A percentile compares a stretch with the other conserved stretches of the same genome.
Conservation (phyloP, 2,113 vertebrate species). For the Lepidothrix coronata region DNA sequence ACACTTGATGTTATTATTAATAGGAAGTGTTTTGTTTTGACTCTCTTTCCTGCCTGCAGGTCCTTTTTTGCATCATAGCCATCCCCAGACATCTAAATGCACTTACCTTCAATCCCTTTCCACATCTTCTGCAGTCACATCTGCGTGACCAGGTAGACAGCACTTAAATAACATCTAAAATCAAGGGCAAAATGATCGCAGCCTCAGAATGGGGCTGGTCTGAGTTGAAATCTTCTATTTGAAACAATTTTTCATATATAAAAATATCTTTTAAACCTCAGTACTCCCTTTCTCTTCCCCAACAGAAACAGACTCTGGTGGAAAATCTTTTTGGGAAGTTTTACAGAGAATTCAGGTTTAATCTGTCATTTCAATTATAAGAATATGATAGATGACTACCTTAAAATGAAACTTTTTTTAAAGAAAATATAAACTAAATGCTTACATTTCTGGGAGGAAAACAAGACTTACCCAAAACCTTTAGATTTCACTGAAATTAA, state of each 20-base stretch:
- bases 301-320: not conserved
- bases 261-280: not conserved
- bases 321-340: not conserved
- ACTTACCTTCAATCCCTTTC: not conserved
- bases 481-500: not conserved
- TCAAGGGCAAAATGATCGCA: not conserved
- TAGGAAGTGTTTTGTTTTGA: conserved; percentile 61
- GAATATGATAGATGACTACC: not conserved
- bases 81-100: not conserved
- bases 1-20: conserved; percentile 58
- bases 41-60: not conserved
- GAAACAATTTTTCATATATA: not conserved
- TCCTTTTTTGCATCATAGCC: not conserved
- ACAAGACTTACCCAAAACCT: not conserved
- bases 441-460: not conserved
- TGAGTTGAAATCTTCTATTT: not conserved
- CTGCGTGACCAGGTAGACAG: accelerated
- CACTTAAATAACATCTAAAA: not conserved
- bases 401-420: not conserved
- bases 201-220: not conserved
- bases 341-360: not conserved
- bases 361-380: not conserved
- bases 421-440: not conserved
- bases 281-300: not conserved
- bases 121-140: not conserved